phyloP scores from a whole-genome alignment of 2,113 vertebrate species.

The Nothocercus julius region DNA sequence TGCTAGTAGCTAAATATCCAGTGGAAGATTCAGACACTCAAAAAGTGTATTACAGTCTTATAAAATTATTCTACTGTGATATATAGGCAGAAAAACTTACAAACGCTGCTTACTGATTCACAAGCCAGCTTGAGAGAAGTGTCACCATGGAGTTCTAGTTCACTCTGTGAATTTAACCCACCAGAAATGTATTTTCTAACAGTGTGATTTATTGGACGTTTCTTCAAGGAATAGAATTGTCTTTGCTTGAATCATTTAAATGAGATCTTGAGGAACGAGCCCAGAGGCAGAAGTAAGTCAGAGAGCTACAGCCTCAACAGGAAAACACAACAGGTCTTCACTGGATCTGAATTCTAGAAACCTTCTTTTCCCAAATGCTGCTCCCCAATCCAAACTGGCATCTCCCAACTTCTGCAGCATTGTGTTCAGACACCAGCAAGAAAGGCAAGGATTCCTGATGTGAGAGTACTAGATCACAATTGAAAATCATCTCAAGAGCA shows the following conservation, averaged over 20 bases:
- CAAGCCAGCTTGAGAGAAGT: not conserved
- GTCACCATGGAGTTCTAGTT: not conserved
- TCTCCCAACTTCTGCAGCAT: not conserved
- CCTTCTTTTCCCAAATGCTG: not conserved
- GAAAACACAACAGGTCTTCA: not conserved
- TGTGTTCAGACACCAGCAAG: not conserved
- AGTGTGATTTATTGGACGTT: not conserved
- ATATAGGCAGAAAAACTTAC: constrained; percentile 34
- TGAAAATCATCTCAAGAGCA: fast-evolving
- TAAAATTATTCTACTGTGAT: not conserved
- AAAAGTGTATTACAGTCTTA: not conserved
- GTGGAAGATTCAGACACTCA: not conserved
- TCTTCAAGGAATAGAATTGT: not conserved
- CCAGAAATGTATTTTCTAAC: not conserved
- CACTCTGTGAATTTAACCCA: not conserved
- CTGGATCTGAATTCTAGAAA: fast-evolving
- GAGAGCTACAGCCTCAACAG: not conserved
- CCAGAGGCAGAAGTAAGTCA: not conserved
- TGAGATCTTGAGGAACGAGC: not conserved
- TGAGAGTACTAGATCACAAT: fast-evolving
- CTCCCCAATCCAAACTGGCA: fast-evolving
- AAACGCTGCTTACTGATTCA: not conserved
- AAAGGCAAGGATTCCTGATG: not conserved
- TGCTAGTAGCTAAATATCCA: not conserved
- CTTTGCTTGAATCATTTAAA: not conserved